Evolutionary conservation across 2,797 vertebrate species (phyloP).

Genomic region (Urosaurus nigricauda): DNA sequence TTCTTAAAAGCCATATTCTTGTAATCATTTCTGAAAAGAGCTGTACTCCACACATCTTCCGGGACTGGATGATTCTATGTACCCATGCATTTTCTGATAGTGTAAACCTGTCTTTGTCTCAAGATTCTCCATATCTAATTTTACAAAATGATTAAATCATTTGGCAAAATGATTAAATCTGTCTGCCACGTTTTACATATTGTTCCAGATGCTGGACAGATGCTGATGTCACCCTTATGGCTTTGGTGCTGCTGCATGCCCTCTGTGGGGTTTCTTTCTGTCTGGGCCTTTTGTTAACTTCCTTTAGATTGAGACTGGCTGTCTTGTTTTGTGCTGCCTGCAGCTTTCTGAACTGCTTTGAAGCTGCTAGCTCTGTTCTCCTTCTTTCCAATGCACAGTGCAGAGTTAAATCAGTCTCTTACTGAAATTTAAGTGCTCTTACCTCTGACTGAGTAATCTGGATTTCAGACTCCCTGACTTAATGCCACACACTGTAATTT

Average conservation of each 20-base stretch:
- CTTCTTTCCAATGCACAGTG: not conserved
- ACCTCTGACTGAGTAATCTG: not conserved
- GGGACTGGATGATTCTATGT: not conserved
- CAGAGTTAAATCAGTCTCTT: conserved; percentile 3
- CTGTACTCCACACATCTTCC: not conserved
- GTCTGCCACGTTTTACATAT: not conserved
- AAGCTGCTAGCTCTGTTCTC: not conserved
- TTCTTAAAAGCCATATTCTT: not conserved
- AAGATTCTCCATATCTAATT: not conserved
- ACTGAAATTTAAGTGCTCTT: not conserved
- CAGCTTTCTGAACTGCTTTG: not conserved
- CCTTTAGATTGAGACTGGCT: not conserved
- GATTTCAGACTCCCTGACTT: not conserved
- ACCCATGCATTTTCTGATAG: not conserved
- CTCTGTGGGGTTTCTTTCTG: not conserved
- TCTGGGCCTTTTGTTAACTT: not conserved
- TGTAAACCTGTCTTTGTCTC: not conserved
- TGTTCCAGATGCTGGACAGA: not conserved
- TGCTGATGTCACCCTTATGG: not conserved
- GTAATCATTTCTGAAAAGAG: not conserved
- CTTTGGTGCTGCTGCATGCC: not conserved
- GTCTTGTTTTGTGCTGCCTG: not conserved
- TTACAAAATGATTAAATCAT: not conserved
- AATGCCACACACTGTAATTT: not conserved
- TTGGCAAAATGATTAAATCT: not conserved